Conservation (phyloP, 1,140 invertebrate species). For the Drosophila asahinai region DNA sequence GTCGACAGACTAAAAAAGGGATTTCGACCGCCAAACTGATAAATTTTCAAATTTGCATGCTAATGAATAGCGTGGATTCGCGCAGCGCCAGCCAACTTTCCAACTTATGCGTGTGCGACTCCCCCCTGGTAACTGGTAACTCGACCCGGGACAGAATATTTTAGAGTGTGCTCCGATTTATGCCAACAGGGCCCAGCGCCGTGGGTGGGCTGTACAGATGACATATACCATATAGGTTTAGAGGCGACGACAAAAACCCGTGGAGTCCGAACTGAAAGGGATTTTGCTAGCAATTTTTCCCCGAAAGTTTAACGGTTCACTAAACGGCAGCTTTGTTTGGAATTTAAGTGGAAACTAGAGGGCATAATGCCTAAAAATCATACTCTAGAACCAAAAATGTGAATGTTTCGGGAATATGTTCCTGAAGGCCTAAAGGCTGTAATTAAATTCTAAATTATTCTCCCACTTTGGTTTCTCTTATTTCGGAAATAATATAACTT, state of each 20-base stretch:
- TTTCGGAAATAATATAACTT: too few relatives aligned
- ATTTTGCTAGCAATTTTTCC: conserved; percentile 15
- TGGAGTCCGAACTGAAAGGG: conserved; percentile 4
- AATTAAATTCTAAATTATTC: too few relatives aligned
- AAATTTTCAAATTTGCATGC: conserved; percentile 76
- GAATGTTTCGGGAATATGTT: too few relatives aligned
- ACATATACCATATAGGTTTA: conserved; percentile 8
- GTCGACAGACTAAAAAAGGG: conserved; percentile 28
- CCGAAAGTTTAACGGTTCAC: neutral
- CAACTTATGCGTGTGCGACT: conserved; percentile 21
- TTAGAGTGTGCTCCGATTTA: conserved; percentile 23
- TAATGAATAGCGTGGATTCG: conserved; percentile 57
- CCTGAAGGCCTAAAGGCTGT: neutral
- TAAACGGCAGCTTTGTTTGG: conserved; percentile 4
- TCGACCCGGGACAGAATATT: conserved; percentile 14
- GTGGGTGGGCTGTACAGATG: conserved; percentile 10
- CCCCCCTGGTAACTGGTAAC: neutral
- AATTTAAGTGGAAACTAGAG: neutral
- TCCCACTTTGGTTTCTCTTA: neutral
- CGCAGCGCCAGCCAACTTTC: conserved; percentile 27
- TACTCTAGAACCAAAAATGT: too few relatives aligned
- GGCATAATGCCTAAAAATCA: neutral
- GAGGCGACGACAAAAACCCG: conserved; percentile 11
- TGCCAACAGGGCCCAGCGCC: neutral
- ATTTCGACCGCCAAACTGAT: conserved; percentile 50